Percentiles rank a stretch among this genome's conserved stretches.
Evolutionary conservation across 2,888 invertebrate genomes (phyloP).

Genomic region (Gortyna flavago): DNA sequence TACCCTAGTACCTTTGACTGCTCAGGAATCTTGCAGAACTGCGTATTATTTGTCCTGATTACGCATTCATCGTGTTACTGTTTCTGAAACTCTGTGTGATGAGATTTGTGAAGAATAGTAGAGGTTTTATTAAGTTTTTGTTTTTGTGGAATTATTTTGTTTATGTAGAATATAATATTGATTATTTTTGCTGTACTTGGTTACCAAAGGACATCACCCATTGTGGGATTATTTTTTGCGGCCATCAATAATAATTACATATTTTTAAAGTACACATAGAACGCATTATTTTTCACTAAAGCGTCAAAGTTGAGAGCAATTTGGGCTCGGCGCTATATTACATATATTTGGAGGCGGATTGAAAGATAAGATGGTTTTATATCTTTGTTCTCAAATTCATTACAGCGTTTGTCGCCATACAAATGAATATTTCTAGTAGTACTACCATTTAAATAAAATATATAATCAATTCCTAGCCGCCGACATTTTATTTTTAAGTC

Average conservation of each 20-base stretch:
- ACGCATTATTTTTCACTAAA: no score
- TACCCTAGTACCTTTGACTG: constrained; percentile 52
- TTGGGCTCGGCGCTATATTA: no score
- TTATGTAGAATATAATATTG: neutral
- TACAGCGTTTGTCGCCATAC: no score
- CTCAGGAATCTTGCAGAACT: constrained; percentile 53
- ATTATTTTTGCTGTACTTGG: neutral
- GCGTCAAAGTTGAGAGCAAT: no score
- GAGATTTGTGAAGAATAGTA: constrained; percentile 37
- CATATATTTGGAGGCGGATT: no score
- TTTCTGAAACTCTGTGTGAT: constrained; percentile 29
- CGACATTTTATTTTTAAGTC: neutral
- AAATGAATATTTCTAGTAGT: neutral
- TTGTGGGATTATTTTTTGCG: no score
- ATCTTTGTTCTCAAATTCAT: no score
- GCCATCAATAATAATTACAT: no score
- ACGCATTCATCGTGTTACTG: constrained; percentile 50
- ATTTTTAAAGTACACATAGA: no score
- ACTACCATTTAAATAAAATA: neutral
- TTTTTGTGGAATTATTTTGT: neutral
- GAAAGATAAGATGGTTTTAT: no score
- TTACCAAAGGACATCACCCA: neutral
- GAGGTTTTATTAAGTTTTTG: constrained; percentile 33
- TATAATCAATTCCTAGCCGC: neutral
- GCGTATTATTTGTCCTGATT: constrained; percentile 59